Evolutionary conservation across 2,888 invertebrate species (phyloP), one percentile per base, ranked within the genome.

Genomic region (Adelognathus sp.): DNA sequence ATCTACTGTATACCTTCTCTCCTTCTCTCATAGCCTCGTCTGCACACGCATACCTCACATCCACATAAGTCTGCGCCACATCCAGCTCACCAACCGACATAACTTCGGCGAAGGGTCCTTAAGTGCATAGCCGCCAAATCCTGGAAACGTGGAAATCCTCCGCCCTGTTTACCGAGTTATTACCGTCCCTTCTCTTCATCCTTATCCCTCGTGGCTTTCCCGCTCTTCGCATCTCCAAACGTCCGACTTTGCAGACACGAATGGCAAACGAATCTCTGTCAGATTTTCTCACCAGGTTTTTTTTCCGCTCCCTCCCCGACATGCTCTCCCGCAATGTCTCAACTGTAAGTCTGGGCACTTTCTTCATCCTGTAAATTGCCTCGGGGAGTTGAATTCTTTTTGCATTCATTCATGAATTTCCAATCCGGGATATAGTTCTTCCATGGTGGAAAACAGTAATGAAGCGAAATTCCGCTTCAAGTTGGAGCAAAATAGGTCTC

Each of bases 161-260:
- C 56, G 81, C 78, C 66, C 82, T 86, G 83, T 86, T 86, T 86
- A 80, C 83, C 44, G 82, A 86, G 82, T 86, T 85, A 83, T 82
- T 82, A 80, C 50, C 66, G 54, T 21, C 21, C 21, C 52, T 63
- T 44, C 29, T 56, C 67, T 33, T 63, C 14, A 39, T 61, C 27
- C 24, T 11, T 60, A 36, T 71, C 21, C 16, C 27, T 18, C n/a
- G n/a, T 24, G 33, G 46, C 50, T 70, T 21, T 50, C 11, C 11
- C n/a, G 5, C 14, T 21, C 52, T 66, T 16, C 5, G 11, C 33
- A 52, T 36, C 36, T 52, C 39, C 36, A 50, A 50, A 18, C 52
- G 39, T 66, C 27, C 14, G 16, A 50, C n/a, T 2, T 18, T 21
- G 11, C 46, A 46, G 46, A 46, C 46, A 9, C 46, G 9, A 46